Base-by-base conservation (phyloP, 2,888 invertebrate species). In the Latheticus oryzae region DNA sequence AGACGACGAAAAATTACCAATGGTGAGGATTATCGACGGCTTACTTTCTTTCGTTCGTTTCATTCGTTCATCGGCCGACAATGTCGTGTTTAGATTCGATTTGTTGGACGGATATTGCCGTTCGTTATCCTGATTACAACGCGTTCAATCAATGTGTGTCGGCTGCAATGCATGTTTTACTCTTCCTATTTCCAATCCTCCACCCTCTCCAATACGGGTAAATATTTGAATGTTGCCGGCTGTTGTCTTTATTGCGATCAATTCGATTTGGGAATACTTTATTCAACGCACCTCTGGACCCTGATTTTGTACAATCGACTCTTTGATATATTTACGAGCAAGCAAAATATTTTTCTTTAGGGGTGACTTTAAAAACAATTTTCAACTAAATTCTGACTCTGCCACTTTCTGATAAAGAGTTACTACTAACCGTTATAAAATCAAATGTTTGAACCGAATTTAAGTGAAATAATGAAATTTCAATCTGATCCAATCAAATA, bases 111-210 rank as follows among this genome's bases (percentile, higher is more conserved):
- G 74, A 74, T 73, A 74, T 74, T 74, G 73, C 68, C 67, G 70
- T 73, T 72, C 72, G 73, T 73, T 74, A 74, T 73, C 73, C 73
- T 68, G 73, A 74, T 74, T 71, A 72, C 68, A 63, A 67, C 62
- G 66, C 69, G 69, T 68, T 69, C 70, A 64, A 66, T 68, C 68
- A 65, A 64, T 66, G 43, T 33, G 47, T 38, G 47, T 52, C 52
- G 40, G 52, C 42, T 52, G 52, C 42, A 33, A 30, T 55, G 47
- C 55, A 55, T 55, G 55, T 55, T 54, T 54, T 48, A 55, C 54
- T 45, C 43, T 54, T 43, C 53, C 53, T 24, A 43, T 45, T 54
- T 13, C 40, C 21, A 16, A 11, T 23, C 35, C 35, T 35, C 12
- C 26, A 35, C 51, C 35, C 3, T 19, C 28, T 37, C 16, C 42